A percentile compares a stretch with the other conserved stretches of the same genome.
Evolutionary conservation across 2,113 vertebrate species (phyloP).

Genomic region (Pedionomus torquatus): DNA sequence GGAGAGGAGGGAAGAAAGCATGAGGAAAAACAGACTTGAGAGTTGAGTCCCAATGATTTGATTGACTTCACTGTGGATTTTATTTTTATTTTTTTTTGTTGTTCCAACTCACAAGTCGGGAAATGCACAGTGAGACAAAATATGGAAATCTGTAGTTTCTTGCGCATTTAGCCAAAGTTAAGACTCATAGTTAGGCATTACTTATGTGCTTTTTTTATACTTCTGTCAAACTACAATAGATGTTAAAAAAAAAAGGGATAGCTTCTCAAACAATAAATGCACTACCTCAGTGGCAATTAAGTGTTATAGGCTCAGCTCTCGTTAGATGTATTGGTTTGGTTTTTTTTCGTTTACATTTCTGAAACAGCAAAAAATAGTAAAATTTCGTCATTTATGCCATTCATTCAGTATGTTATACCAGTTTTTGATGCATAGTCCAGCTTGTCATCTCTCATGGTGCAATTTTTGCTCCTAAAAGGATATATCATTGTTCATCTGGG

Average conservation of each 20-base stretch:
- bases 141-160: neutral
- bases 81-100: neutral
- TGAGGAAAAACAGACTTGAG: neutral
- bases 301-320: constrained; percentile 67
- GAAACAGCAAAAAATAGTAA: constrained; percentile 48
- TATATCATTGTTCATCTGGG: neutral
- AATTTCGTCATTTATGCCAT: constrained; percentile 13
- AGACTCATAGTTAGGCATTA: neutral
- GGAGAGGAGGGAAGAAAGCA: neutral
- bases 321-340: constrained; percentile 56
- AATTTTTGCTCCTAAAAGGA: neutral
- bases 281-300: constrained; percentile 67
- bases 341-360: constrained; percentile 63
- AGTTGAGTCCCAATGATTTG: neutral
- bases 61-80: neutral
- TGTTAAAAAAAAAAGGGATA: constrained; percentile 4
- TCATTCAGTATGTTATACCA: neutral
- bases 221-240: constrained; percentile 51
- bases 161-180: neutral
- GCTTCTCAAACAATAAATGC: constrained; percentile 22
- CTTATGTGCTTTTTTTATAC: neutral
- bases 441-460: neutral
- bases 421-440: neutral
- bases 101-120: neutral
- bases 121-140: neutral